A percentile compares a stretch with the other conserved stretches of the same genome.
phyloP scores from a whole-genome alignment of 1,140 invertebrate genomes.

The Himalopsyche phryganea region DNA sequence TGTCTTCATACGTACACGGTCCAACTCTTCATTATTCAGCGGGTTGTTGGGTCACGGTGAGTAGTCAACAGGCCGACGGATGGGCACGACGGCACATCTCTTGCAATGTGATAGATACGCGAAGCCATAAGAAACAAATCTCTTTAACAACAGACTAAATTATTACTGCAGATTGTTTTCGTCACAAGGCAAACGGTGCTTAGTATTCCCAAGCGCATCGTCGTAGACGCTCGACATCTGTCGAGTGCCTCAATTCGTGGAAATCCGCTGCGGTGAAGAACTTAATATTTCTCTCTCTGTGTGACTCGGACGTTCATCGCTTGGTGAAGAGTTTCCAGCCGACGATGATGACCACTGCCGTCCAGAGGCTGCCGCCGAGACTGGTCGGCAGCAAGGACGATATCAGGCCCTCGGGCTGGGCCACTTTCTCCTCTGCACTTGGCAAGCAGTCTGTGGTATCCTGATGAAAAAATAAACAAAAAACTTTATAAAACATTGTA shows the following conservation, averaged over 20 bases:
- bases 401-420: constrained; percentile 26
- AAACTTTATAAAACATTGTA: constrained; percentile 1
- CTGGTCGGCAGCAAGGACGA: constrained; percentile 44
- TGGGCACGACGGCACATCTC: too few relatives aligned
- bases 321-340: constrained; percentile 50
- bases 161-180: too few relatives aligned
- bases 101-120: too few relatives aligned
- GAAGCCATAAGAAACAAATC: too few relatives aligned
- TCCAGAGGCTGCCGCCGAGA: constrained; percentile 48
- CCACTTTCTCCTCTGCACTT: constrained; percentile 25
- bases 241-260: neutral
- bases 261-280: neutral
- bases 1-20: too few relatives aligned
- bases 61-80: too few relatives aligned
- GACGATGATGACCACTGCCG: constrained; percentile 47
- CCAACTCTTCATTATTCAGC: too few relatives aligned
- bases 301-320: constrained; percentile 40
- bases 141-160: too few relatives aligned
- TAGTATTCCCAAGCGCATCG: neutral
- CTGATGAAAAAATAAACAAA: constrained; percentile 36
- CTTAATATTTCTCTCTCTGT: neutral
- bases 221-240: neutral
- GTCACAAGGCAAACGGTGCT: neutral
- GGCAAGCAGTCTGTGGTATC: constrained; percentile 38
- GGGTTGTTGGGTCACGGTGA: too few relatives aligned